These are phyloP conservation scores for Phaethornis superciliosus DNA, from an alignment of 2,113 vertebrate species.

Conservation along the genomic window DNA sequence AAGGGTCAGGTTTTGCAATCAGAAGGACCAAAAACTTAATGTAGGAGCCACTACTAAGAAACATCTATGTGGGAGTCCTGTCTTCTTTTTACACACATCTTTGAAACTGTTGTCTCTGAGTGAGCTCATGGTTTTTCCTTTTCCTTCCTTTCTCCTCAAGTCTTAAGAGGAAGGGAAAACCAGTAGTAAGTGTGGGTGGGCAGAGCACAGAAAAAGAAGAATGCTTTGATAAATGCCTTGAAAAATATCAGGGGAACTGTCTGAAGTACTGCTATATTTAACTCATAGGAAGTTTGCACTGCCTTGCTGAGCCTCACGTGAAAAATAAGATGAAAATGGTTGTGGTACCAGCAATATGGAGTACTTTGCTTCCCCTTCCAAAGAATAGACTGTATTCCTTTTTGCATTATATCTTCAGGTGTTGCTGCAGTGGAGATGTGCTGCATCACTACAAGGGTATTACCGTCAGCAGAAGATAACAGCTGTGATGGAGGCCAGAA, in stretches of 20 bases:
- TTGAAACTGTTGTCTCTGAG: background rate
- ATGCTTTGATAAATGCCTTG: background rate
- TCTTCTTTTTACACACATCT: background rate
- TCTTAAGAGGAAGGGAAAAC: background rate
- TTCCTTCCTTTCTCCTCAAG: background rate
- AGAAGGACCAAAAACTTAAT: background rate
- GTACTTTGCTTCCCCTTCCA: background rate
- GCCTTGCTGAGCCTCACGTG: background rate
- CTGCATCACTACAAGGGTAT: constrained; percentile 11
- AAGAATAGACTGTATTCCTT: background rate
- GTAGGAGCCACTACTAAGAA: background rate
- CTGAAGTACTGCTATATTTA: background rate
- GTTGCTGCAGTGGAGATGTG: constrained; percentile 79
- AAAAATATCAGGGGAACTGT: background rate
- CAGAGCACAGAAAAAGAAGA: background rate
- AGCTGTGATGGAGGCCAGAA: constrained; percentile 68
- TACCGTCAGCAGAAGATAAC: constrained; percentile 69
- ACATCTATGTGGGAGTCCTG: background rate
- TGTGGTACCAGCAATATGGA: background rate
- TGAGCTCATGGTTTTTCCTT: background rate
- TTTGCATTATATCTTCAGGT: constrained; percentile 39
- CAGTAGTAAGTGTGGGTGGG: background rate
- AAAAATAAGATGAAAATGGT: background rate
- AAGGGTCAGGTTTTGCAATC: background rate
- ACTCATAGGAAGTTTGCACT: background rate